Evolutionary conservation across 2,113 vertebrate species (phyloP).

Genomic region (Paradoxurus hermaphroditus): DNA sequence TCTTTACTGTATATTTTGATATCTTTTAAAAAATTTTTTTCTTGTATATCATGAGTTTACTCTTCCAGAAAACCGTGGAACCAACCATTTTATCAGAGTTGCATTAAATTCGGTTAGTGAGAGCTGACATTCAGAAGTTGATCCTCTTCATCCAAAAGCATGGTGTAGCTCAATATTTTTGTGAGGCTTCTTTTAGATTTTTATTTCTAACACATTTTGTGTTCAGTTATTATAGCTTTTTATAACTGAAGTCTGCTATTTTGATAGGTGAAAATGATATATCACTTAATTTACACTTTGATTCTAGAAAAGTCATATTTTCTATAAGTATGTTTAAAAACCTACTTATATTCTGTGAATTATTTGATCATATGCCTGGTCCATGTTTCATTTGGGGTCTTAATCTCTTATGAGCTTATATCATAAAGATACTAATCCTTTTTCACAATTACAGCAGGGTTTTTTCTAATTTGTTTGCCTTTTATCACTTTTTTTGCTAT

Average conservation of each 20-base stretch:
- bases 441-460: neutral
- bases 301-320: neutral
- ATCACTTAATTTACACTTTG: slow-evolving; percentile 34
- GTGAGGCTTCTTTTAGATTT: neutral
- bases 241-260: slow-evolving; percentile 3
- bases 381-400: neutral
- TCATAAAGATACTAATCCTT: neutral
- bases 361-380: neutral
- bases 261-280: slow-evolving; percentile 24
- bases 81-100: neutral
- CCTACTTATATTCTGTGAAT: neutral
- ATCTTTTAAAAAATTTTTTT: neutral
- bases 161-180: neutral
- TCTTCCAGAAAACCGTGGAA: slow-evolving; percentile 1
- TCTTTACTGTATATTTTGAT: neutral
- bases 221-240: neutral
- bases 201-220: slow-evolving; percentile 21
- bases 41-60: neutral
- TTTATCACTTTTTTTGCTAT: neutral
- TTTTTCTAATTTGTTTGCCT: slow-evolving; percentile 19
- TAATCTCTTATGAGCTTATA: neutral
- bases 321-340: slow-evolving; percentile 12
- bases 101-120: slow-evolving; percentile 19
- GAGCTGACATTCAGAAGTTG: neutral
- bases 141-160: neutral